Evolutionary conservation across 2,797 vertebrate species (phyloP).

Genomic region (Crenichthys baileyi): DNA sequence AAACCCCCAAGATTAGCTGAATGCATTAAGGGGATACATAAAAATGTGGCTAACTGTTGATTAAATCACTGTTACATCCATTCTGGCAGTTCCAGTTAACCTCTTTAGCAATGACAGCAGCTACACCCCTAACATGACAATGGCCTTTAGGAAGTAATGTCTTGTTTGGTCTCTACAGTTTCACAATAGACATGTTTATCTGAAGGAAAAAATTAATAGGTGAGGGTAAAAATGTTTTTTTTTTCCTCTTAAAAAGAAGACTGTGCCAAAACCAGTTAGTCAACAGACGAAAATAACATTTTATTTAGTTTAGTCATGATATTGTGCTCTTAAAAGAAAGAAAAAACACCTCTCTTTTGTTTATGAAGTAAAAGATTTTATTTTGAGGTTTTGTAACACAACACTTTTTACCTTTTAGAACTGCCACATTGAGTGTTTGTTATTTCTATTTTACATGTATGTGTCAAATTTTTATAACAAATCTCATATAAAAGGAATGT

Average conservation of each 20-base stretch:
- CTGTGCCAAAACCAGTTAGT: background rate
- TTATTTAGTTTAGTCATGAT: background rate
- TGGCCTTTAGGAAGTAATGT: constrained; percentile 41
- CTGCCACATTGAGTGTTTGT: background rate
- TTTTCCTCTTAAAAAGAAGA: background rate
- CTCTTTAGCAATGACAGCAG: constrained; percentile 67
- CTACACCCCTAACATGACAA: constrained; percentile 48
- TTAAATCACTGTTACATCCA: constrained; percentile 68
- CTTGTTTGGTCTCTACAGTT: constrained; percentile 10
- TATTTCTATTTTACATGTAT: background rate
- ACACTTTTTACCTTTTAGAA: background rate
- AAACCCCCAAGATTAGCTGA: constrained; percentile 68
- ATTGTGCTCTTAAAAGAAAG: background rate
- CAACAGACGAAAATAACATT: background rate
- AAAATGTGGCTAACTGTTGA: constrained; percentile 68
- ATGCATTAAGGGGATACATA: constrained; percentile 65
- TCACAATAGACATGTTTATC: constrained; percentile 1
- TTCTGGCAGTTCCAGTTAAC: constrained; percentile 67
- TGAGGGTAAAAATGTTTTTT: background rate
- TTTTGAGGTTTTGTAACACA: background rate
- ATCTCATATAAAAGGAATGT: background rate
- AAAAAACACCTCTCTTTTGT: background rate
- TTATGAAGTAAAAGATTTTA: background rate
- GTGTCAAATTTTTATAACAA: background rate
- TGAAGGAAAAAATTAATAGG: background rate